phyloP scores from a whole-genome alignment of 1,140 invertebrate species.

The Drosophila melanica region DNA sequence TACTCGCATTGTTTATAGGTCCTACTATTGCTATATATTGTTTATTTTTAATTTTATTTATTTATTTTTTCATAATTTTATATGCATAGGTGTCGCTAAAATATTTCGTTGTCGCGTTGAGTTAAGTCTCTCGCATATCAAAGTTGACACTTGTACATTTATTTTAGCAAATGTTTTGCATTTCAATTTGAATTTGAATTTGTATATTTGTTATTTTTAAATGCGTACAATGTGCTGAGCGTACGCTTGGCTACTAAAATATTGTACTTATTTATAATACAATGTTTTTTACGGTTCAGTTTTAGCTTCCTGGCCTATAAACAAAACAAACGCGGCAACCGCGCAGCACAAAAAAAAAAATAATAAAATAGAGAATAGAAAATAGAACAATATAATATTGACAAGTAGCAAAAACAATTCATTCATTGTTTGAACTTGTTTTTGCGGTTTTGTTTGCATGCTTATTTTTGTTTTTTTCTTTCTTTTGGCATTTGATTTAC shows the following conservation, averaged over 20 bases:
- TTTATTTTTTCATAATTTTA: constrained; percentile 44
- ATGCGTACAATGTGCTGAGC: constrained; percentile 29
- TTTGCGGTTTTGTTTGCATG: constrained; percentile 1
- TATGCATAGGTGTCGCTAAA: constrained; percentile 39
- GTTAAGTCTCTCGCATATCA: constrained; percentile 75
- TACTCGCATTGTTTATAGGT: constrained; percentile 23
- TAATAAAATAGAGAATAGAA: constrained; percentile 13
- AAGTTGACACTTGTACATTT: constrained; percentile 77
- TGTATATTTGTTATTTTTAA: constrained; percentile 57
- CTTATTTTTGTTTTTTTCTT: neutral
- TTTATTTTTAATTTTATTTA: too few relatives aligned
- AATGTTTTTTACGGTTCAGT: constrained; percentile 69
- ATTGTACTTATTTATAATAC: constrained; percentile 66
- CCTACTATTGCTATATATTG: constrained; percentile 6
- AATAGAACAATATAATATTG: constrained; percentile 70
- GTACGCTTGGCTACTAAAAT: constrained; percentile 43
- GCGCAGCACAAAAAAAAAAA: constrained; percentile 8
- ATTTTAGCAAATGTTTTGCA: constrained; percentile 71
- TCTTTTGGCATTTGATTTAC: constrained; percentile 17
- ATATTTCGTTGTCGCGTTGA: constrained; percentile 69
- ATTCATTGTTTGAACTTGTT: constrained; percentile 71
- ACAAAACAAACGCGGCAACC: constrained; percentile 49
- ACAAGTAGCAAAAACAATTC: constrained; percentile 77
- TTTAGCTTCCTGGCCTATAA: constrained; percentile 68
- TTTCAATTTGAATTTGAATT: constrained; percentile 66